These are phyloP conservation scores for Leucozona laternaria DNA, from an alignment of 2,888 invertebrate genomes.

Conservation along the genomic window DNA sequence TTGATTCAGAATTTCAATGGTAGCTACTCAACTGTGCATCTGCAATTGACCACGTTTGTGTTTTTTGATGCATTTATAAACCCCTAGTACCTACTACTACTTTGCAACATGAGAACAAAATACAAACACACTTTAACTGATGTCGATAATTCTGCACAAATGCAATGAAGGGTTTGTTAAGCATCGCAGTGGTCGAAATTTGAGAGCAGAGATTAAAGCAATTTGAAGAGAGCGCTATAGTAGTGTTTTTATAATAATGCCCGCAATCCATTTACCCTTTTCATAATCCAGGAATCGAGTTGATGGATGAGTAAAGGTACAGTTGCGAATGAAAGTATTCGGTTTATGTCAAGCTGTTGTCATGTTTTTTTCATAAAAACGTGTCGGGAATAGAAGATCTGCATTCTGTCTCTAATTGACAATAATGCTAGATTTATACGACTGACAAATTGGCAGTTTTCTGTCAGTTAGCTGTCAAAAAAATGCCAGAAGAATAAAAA, in stretches of 20 bases:
- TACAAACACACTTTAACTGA: conserved; percentile 23
- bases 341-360: too few relatives aligned
- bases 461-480: too few relatives aligned
- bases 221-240: not conserved
- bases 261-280: conserved; percentile 64
- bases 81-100: not conserved
- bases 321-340: not conserved
- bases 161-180: not conserved
- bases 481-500: too few relatives aligned
- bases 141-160: conserved; percentile 39
- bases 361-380: too few relatives aligned
- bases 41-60: conserved; percentile 11
- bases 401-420: too few relatives aligned
- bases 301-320: not conserved
- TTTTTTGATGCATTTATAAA: not conserved
- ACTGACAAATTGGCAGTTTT: too few relatives aligned
- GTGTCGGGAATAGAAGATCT: too few relatives aligned
- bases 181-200: conserved; percentile 35
- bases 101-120: conserved; percentile 32
- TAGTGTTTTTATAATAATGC: conserved; percentile 46
- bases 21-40: conserved; percentile 28
- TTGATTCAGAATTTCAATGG: conserved; percentile 37
- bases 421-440: too few relatives aligned
- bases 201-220: conserved; percentile 46
- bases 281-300: conserved; percentile 31